phyloP scores from a whole-genome alignment of 2,113 vertebrate species.

The Vicugna pacos region DNA sequence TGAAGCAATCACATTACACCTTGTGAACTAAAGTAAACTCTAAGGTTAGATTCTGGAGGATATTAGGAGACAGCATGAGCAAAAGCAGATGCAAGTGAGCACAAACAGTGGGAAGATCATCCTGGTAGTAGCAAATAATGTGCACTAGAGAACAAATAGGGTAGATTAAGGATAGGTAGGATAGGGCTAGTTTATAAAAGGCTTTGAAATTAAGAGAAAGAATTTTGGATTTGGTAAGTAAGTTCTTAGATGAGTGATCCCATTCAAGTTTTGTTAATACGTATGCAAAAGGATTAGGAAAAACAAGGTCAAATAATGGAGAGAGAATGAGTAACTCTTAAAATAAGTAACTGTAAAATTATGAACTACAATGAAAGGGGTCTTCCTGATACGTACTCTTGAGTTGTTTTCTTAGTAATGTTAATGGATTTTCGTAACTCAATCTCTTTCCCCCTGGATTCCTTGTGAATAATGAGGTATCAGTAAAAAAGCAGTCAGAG shows the following conservation, averaged over 20 bases:
- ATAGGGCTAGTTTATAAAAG: background rate
- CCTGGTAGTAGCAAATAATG: background rate
- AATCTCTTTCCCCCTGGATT: background rate
- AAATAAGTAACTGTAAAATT: background rate
- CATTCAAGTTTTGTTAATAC: background rate
- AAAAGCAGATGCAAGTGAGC: background rate
- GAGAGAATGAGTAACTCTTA: background rate
- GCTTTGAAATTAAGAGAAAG: conserved; percentile 16
- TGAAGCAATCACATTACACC: background rate
- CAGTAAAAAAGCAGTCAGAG: background rate
- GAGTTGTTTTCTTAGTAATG: conserved; percentile 5
- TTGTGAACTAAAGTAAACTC: background rate
- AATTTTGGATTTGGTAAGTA: background rate
- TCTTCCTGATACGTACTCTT: background rate
- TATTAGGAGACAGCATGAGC: background rate
- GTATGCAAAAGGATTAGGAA: background rate
- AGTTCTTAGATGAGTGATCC: background rate
- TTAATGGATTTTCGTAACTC: background rate
- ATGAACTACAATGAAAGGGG: background rate
- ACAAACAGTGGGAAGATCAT: background rate
- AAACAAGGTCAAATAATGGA: background rate
- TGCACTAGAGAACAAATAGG: background rate
- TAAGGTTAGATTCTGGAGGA: background rate
- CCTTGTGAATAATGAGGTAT: background rate
- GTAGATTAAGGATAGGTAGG: background rate